Evolutionary conservation across 2,797 vertebrate species (phyloP), one percentile per base, ranked within the genome.

Genomic region (Apodemus agrarius): DNA sequence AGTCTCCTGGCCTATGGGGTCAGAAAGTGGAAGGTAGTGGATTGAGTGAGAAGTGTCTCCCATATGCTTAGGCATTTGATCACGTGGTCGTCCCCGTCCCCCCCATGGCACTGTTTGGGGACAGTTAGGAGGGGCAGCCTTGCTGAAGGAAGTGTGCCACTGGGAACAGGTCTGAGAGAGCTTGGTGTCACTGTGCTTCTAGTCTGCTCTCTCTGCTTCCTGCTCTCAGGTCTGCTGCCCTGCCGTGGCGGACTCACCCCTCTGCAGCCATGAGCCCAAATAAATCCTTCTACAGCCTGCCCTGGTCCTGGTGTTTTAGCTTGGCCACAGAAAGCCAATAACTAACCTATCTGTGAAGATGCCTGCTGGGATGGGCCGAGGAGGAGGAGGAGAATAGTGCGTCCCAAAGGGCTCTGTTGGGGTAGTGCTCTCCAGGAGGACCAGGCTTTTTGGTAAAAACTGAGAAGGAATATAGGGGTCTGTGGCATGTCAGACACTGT

Each of bases 361-460:
- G 31, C 31, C 12, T 10, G n/a, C 46, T 29, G 31, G 91, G 75
- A 61, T 63, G 12, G n/a, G 65, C 11, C 49, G 8, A 37, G 8
- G 52, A 16, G 14, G 8, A 37, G 8, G 52, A 16, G 14, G 43
- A 22, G 40, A 31, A 1, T 31, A 24, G n/a, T 92, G 21, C 4
- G 29, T 26, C 72, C 83, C 2, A 11, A 22, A 85, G 31, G 49
- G 31, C 40, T 24, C 40, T 46, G 88, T 43, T 4, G 59, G 7
- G 7, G 67, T 19, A 19, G 17, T 37, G 37, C n/a, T 74, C 72
- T 40, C 72, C 37, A 24, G n/a, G 59, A 93, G 46, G 26, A 75
- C 7, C 34, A 74, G 74, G n/a, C 21, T 83, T 90, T 87, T 24
- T 65, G 87, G 80, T 4, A 94, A 94, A 24, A 57, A 94, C 22